Evolutionary conservation across 1,140 invertebrate genomes (phyloP), one percentile per base, ranked within the genome.

Genomic region (Neelides sp.): DNA sequence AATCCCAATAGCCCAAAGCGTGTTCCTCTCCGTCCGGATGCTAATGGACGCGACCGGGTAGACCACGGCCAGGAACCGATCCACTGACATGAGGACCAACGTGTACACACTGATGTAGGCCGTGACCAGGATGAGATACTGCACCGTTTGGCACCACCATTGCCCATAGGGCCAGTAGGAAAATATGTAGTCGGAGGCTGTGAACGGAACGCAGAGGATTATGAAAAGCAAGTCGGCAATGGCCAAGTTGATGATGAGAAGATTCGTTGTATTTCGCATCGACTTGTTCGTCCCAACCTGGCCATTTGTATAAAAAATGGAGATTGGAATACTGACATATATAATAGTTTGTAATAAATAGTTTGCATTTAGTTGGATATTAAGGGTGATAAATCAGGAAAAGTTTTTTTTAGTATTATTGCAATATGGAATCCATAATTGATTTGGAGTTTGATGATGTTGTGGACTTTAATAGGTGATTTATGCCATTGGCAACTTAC

Each of bases 101-200:
- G 90, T 95, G 67, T 93, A 95, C 10, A 95, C 90, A 55, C 85
- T 90, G 4, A 85, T 87, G 62, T 89, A 92, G 1, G 89, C 90
- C 10, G 85, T 92, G 1, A 94, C 88, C 57, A 86, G 83, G 58
- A 84, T 85, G 40, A 81, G 64, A 62, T 84, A 86, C 62, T 84
- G 78, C 1, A 89, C 83, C 19, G 86, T 78, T 70, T 88, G 87
- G 70, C 91, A 95, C 85, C 86, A 91, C 48, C 42, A 45, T 60
- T 83, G 78, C 8, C 90, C 89, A 64, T 94, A 94, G 0, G 86
- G 86, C 92, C 92, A 96, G 64, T 77, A 77, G 0, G 80, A 77
- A 59, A 88, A 68, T 0, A 86, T 82, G 67, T 90, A 92, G 62
- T 91, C 87, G 13, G 81, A 80, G 1, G 85, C 87, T 3, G 88